These are phyloP conservation scores for Globodera ellingtonae DNA, from an alignment of 1,140 invertebrate genomes.

Conservation along the genomic window DNA sequence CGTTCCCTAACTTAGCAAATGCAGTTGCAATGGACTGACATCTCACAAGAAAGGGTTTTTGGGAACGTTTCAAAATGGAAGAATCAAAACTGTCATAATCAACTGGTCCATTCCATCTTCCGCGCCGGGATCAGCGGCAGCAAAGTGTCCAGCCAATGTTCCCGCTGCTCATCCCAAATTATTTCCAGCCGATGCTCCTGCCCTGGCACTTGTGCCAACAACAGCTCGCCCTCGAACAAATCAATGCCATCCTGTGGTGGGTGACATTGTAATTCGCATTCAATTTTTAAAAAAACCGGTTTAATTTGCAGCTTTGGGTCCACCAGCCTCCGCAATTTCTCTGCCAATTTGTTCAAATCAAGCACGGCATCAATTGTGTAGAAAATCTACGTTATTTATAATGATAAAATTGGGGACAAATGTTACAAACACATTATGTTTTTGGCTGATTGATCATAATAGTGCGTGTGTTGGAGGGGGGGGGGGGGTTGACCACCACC, in stretches of 20 bases:
- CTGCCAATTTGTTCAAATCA: slow-evolving; percentile 49
- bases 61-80: no score
- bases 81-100: neutral
- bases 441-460: neutral
- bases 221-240: slow-evolving; percentile 54
- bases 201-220: slow-evolving; percentile 37
- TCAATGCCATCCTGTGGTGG: slow-evolving; percentile 55
- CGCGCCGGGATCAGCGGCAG: slow-evolving; percentile 20
- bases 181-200: slow-evolving; percentile 42
- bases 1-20: no score
- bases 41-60: no score
- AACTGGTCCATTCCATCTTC: slow-evolving; percentile 21
- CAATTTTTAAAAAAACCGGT: slow-evolving; percentile 27
- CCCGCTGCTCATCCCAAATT: slow-evolving; percentile 56
- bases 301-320: slow-evolving; percentile 56
- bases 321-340: slow-evolving; percentile 23
- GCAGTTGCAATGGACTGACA: no score
- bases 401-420: neutral
- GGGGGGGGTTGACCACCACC: no score
- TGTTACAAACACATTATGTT: no score
- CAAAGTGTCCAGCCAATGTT: slow-evolving; percentile 47
- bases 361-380: slow-evolving; percentile 18
- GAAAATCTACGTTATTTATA: neutral
- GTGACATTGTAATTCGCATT: slow-evolving; percentile 10
- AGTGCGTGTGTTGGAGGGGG: no score